Conservation (phyloP, 2,113 vertebrate genomes). For the Corythornis vintsioides region DNA sequence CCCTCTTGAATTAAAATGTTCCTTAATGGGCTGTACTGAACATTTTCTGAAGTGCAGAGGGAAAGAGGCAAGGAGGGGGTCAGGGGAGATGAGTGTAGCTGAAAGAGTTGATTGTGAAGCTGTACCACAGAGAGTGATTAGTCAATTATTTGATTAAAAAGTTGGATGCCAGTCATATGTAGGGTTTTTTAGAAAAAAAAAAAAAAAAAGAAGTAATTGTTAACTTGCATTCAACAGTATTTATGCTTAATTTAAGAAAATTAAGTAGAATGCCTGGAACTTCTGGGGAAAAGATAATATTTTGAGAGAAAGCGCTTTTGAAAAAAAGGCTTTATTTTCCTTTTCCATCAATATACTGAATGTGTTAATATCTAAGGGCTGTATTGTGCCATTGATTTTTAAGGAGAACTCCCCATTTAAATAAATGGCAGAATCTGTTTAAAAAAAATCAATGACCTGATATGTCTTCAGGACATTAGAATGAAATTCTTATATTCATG, state of each 20-base stretch:
- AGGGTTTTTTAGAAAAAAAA: background rate
- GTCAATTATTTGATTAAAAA: slow-evolving; percentile 91
- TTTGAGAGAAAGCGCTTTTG: slow-evolving; percentile 50
- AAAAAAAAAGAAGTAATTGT: background rate
- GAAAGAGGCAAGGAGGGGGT: background rate
- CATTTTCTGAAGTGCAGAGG: slow-evolving; percentile 39
- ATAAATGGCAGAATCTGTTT: slow-evolving; percentile 66
- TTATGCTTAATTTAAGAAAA: slow-evolving; percentile 57
- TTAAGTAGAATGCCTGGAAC: slow-evolving; percentile 30
- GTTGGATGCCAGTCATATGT: slow-evolving; percentile 48
- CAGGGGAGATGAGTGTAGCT: slow-evolving; percentile 58
- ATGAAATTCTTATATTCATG: slow-evolving; percentile 68
- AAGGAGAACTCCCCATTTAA: slow-evolving; percentile 58
- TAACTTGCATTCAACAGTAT: slow-evolving; percentile 53
- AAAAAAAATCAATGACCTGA: slow-evolving; percentile 64
- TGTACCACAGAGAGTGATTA: slow-evolving; percentile 79
- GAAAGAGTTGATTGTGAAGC: slow-evolving; percentile 77
- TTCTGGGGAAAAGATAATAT: slow-evolving; percentile 39
- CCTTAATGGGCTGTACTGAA: slow-evolving; percentile 76
- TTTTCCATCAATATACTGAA: slow-evolving; percentile 58
- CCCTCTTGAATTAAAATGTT: slow-evolving; percentile 82
- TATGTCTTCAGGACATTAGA: slow-evolving; percentile 51
- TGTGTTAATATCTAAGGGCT: slow-evolving; percentile 56
- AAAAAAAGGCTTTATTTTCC: slow-evolving; percentile 50
- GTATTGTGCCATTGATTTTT: slow-evolving; percentile 67